These are phyloP conservation scores for Phyllostomus hastatus DNA, from an alignment of 2,113 vertebrate genomes.

Conservation along the genomic window DNA sequence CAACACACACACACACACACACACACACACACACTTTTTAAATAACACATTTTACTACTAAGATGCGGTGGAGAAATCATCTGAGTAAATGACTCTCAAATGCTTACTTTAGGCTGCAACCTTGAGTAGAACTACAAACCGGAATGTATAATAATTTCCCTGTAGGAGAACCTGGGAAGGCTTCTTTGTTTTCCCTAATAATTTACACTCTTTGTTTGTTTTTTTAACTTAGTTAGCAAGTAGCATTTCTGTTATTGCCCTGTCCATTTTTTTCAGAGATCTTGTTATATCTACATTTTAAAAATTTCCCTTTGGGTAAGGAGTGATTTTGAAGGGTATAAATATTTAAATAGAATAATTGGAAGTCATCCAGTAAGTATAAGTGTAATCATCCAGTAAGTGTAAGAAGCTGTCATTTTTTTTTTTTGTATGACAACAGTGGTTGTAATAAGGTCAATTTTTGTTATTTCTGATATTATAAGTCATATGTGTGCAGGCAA, in stretches of 20 bases:
- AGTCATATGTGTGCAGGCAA: neutral
- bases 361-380: neutral
- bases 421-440: neutral
- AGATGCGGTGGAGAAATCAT: neutral
- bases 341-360: neutral
- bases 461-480: neutral
- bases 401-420: neutral
- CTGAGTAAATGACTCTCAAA: neutral
- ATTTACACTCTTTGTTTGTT: neutral
- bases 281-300: neutral
- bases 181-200: neutral
- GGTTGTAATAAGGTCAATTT: neutral
- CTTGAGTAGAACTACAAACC: neutral
- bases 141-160: neutral
- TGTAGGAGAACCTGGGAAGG: conserved; percentile 10
- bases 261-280: neutral
- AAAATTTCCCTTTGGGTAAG: neutral
- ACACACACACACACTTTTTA: neutral
- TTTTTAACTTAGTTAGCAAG: neutral
- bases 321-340: neutral
- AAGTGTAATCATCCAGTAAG: neutral
- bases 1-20: neutral
- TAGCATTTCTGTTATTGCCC: neutral
- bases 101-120: neutral
- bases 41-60: neutral